phyloP scores from a whole-genome alignment of 2,888 invertebrate species.

The Punctoribates punctum region DNA sequence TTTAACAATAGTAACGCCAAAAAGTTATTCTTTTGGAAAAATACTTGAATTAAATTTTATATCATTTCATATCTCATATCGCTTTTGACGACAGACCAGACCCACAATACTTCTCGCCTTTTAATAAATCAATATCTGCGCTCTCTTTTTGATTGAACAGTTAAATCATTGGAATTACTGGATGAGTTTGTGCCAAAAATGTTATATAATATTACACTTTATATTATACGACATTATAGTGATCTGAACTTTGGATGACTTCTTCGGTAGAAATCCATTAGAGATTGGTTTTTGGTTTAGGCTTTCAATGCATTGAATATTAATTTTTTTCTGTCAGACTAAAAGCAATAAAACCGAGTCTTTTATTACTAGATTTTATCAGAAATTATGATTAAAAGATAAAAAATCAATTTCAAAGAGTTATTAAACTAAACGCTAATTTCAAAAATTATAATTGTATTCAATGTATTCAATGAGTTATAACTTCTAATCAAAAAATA shows the following conservation, averaged over 20 bases:
- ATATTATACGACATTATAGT: background rate
- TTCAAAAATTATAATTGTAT: background rate
- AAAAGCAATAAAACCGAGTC: no score
- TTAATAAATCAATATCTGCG: conserved; percentile 25
- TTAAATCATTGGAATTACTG: background rate
- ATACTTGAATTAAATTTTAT: conserved; percentile 28
- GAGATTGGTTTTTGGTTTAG: no score
- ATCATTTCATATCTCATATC: background rate
- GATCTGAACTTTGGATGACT: no score
- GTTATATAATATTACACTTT: background rate
- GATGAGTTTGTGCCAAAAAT: background rate
- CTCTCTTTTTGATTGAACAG: background rate
- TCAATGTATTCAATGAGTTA: background rate
- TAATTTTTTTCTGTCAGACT: no score
- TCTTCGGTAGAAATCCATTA: no score
- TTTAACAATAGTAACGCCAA: conserved; percentile 27
- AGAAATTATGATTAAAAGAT: no score
- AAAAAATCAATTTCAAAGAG: no score
- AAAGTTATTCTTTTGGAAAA: conserved; percentile 30
- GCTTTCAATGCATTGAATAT: no score
- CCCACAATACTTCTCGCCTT: background rate
- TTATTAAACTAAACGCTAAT: no score
- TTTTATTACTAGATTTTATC: no score
- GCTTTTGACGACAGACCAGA: background rate
- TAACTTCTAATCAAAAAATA: background rate